Conservation (phyloP, 2,113 vertebrate species). For the Coptodon rendalli region DNA sequence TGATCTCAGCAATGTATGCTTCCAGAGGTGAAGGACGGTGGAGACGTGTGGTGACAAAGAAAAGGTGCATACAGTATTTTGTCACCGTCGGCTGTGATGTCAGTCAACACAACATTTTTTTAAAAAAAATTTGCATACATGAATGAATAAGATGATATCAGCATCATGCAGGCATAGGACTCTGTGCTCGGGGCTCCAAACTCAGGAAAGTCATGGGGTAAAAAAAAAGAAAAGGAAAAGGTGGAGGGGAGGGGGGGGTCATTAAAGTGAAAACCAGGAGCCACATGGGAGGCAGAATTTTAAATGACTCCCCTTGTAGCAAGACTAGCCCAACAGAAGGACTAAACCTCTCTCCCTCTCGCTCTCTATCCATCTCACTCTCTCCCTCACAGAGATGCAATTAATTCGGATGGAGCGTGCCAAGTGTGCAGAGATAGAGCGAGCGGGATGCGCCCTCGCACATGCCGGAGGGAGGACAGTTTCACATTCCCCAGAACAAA, state of each 20-base stretch:
- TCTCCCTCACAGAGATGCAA: slow-evolving; percentile 70
- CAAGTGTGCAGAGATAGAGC: slow-evolving; percentile 69
- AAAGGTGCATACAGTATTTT: background rate
- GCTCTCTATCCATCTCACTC: slow-evolving; percentile 56
- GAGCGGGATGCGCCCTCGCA: slow-evolving; percentile 60
- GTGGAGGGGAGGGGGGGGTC: slow-evolving; percentile 60
- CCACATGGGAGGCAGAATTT: slow-evolving; percentile 77
- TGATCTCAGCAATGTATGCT: background rate
- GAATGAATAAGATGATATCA: slow-evolving; percentile 1
- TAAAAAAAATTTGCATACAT: background rate
- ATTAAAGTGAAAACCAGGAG: slow-evolving; percentile 74
- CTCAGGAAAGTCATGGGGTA: slow-evolving; percentile 35
- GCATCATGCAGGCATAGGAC: background rate
- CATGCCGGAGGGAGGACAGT: slow-evolving; percentile 62
- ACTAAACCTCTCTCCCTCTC: slow-evolving; percentile 51
- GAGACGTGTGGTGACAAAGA: slow-evolving; percentile 5
- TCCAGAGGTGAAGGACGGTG: background rate
- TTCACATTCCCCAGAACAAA: slow-evolving; percentile 62
- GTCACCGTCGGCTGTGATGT: slow-evolving; percentile 6
- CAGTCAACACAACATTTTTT: slow-evolving; percentile 5
- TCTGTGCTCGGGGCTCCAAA: slow-evolving; percentile 13
- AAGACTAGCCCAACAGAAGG: slow-evolving; percentile 69
- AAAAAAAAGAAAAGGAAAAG: background rate
- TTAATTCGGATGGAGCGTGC: slow-evolving; percentile 69
- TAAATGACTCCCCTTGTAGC: slow-evolving; percentile 75